A percentile compares a stretch with the other conserved stretches of the same genome.
phyloP scores from a whole-genome alignment of 2,888 invertebrate species.

The Hirtodrosophila trivittata region DNA sequence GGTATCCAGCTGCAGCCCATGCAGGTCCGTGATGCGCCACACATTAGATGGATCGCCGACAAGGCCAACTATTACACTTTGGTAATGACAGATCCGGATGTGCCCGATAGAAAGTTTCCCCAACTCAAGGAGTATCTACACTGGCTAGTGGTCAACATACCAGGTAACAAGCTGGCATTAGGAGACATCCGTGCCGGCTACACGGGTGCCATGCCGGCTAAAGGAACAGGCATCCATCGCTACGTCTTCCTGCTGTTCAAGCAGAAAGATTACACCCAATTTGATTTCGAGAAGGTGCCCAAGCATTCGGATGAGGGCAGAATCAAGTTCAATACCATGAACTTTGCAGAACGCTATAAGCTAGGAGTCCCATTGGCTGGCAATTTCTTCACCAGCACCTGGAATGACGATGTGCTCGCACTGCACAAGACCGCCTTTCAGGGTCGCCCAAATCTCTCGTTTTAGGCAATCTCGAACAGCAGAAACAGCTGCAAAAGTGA shows the following conservation, averaged over 20 bases:
- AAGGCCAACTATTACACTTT: conserved; percentile 68
- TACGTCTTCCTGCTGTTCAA: conserved; percentile 91
- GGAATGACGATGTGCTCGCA: conserved; percentile 82
- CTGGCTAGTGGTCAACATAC: conserved; percentile 94
- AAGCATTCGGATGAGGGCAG: conserved; percentile 84
- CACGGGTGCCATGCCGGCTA: conserved; percentile 92
- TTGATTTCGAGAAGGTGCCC: conserved; percentile 84
- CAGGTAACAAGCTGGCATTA: conserved; percentile 87
- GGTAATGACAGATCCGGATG: conserved; percentile 89
- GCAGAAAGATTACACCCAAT: conserved; percentile 86
- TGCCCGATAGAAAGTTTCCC: conserved; percentile 91
- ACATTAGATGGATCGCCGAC: conserved; percentile 56
- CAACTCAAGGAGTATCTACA: conserved; percentile 94
- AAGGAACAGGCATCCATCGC: conserved; percentile 89
- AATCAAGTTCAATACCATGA: conserved; percentile 86
- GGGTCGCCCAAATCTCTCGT: conserved; percentile 7
- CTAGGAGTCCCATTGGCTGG: conserved; percentile 85
- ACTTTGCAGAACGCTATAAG: conserved; percentile 90
- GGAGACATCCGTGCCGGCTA: conserved; percentile 92
- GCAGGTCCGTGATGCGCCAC: conserved; percentile 81
- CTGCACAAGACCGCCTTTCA: conserved; percentile 74
- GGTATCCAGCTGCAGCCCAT: conserved; percentile 90
- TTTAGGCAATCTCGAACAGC: conserved; percentile 9
- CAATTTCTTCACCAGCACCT: conserved; percentile 69
- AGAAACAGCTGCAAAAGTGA: conserved; percentile 7